Conservation (phyloP, 2,888 invertebrate genomes). For the Neocrepidodera transversa region DNA sequence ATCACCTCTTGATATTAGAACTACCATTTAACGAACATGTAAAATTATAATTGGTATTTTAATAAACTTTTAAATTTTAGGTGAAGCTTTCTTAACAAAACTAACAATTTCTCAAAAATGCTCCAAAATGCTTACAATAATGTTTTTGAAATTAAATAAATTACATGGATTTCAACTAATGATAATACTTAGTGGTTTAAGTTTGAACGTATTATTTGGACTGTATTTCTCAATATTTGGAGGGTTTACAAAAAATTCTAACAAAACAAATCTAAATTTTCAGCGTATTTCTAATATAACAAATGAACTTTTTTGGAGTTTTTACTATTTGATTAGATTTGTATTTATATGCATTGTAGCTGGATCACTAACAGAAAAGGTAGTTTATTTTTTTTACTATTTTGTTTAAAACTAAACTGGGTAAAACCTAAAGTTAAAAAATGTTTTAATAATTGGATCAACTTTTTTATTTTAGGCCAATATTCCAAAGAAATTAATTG, state of each 20-base stretch:
- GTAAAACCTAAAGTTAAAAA: too few relatives aligned
- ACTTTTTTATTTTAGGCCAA: conserved; percentile 37
- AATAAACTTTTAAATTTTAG: conserved; percentile 21
- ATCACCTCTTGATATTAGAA: too few relatives aligned
- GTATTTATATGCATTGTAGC: conserved; percentile 35
- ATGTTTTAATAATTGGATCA: too few relatives aligned
- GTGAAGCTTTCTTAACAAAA: conserved; percentile 22
- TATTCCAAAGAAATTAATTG: conserved; percentile 29
- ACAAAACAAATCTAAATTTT: conserved; percentile 13
- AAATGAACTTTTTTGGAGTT: conserved; percentile 38
- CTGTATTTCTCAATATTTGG: conserved; percentile 42
- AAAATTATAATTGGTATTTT: too few relatives aligned
- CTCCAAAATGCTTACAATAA: conserved; percentile 24
- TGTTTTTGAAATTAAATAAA: conserved; percentile 28
- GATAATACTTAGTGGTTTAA: conserved; percentile 30
- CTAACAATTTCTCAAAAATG: conserved; percentile 26
- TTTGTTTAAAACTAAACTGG: too few relatives aligned
- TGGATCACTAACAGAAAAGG: conserved; percentile 30
- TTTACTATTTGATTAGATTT: conserved; percentile 37
- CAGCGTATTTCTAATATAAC: conserved; percentile 29
- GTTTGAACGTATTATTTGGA: conserved; percentile 35
- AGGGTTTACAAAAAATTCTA: conserved; percentile 34
- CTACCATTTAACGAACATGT: too few relatives aligned
- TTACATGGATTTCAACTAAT: conserved; percentile 33
- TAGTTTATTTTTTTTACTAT: conserved; percentile 10